Conservation (phyloP, 2,797 vertebrate genomes). For the Pelobates cultripes region DNA sequence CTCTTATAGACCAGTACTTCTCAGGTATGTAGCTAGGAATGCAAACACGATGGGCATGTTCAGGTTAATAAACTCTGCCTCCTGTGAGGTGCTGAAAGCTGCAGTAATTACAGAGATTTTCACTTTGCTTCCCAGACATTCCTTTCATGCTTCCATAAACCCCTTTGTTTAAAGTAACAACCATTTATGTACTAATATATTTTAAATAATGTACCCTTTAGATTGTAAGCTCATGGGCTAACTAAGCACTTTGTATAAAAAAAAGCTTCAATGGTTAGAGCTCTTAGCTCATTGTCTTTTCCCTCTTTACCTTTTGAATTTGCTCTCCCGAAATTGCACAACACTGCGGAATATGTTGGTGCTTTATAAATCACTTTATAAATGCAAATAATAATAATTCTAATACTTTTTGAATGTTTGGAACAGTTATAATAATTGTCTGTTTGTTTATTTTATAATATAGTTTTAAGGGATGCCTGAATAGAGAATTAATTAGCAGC, state of each 20-base stretch:
- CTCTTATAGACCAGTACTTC: slow-evolving; percentile 38
- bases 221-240: too few relatives aligned
- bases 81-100: slow-evolving; percentile 53
- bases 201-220: too few relatives aligned
- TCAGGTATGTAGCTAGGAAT: slow-evolving; percentile 49
- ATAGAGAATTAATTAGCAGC: too few relatives aligned
- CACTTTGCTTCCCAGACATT: slow-evolving; percentile 54
- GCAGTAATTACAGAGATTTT: slow-evolving; percentile 51
- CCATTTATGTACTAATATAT: background rate
- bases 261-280: too few relatives aligned
- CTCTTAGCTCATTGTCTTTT: too few relatives aligned
- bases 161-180: slow-evolving; percentile 40
- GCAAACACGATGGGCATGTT: slow-evolving; percentile 30
- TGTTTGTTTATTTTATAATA: background rate
- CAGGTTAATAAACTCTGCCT: slow-evolving; percentile 54
- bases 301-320: too few relatives aligned
- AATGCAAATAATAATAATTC: background rate
- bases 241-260: too few relatives aligned
- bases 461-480: too few relatives aligned
- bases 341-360: too few relatives aligned
- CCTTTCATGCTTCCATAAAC: slow-evolving; percentile 47
- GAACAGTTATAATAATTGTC: background rate
- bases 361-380: background rate
- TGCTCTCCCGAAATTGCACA: too few relatives aligned
- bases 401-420: background rate